Evolutionary conservation across 2,888 invertebrate genomes (phyloP).

Genomic region (Drosophila affinis): DNA sequence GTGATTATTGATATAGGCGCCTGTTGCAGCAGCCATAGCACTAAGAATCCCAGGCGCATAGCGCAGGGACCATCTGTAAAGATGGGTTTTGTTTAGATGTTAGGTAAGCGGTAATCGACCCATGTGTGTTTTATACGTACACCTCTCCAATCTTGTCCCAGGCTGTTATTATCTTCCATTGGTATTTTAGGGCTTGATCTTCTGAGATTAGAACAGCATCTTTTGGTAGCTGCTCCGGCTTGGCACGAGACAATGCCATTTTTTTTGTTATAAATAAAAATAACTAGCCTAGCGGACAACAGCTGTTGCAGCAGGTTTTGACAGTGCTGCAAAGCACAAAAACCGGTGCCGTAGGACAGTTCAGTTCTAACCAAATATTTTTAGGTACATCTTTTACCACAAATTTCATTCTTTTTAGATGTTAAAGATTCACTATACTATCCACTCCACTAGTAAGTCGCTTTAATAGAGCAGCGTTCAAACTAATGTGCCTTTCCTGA

Average conservation of each 20-base stretch:
- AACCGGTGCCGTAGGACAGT: constrained; percentile 11
- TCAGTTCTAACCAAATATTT: neutral
- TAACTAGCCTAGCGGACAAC: constrained; percentile 3
- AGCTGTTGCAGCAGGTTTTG: constrained; percentile 1
- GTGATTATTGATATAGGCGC: constrained; percentile 86
- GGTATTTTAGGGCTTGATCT: constrained; percentile 86
- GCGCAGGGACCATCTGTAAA: constrained; percentile 85
- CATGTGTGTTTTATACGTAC: constrained; percentile 82
- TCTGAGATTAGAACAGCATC: constrained; percentile 86
- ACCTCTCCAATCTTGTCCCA: constrained; percentile 87
- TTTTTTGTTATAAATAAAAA: constrained; percentile 35
- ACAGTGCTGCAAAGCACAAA: constrained; percentile 7
- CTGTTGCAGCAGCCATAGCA: constrained; percentile 85
- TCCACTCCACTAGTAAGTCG: too few species aligned
- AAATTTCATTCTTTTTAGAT: too few species aligned
- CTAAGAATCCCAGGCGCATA: constrained; percentile 85
- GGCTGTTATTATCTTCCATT: constrained; percentile 85
- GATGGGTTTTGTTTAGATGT: constrained; percentile 12
- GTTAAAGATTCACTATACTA: too few species aligned
- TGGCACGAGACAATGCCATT: constrained; percentile 86
- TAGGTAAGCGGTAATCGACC: constrained; percentile 32
- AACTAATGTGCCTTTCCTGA: too few species aligned
- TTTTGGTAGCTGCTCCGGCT: constrained; percentile 84
- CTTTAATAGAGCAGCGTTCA: too few species aligned
- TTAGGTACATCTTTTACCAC: too few species aligned